Evolutionary conservation across 2,888 invertebrate species (phyloP), one percentile per base, ranked within the genome.

Genomic region (Drepanosiphum platanoidis): DNA sequence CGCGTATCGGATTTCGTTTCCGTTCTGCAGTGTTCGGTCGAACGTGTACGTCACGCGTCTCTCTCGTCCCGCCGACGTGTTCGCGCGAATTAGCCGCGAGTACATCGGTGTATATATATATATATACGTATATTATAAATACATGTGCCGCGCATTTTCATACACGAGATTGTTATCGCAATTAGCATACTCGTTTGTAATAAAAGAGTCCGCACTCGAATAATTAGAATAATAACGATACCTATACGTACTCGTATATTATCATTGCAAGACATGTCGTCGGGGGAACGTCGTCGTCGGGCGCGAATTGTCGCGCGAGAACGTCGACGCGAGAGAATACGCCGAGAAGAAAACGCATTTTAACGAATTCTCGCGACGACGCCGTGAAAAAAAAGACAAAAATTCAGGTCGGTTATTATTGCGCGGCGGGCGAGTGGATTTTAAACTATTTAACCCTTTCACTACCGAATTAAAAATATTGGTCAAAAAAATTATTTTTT

Each of bases 131-230:
- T n/a, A 5, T 18, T 18, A 5, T 18, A 34, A 7, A 52, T 52
- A 36, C 18, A 9, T n/a, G n/a, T 61, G 13, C 68, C 22, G 34
- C 32, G 32, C 61, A n/a, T 81, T 52, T 7, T 58, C 71, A 64
- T 61, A 61, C n/a, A n/a, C 36, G 32, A 82, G 81, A 82, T 82
- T n/a, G 61, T 61, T 82, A 82, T 83, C 66, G 52, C 46, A 75
- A 83, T 83, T 83, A 75, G 66, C 83, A 83, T 83, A 83, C 74
- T 66, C 46, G 74, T 83, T 83, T 75, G 74, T 83, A 66, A 79
- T 34, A 46, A n/a, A 39, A 72, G n/a, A n/a, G 30, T 82, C 42
- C 42, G 72, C 72, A 52, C 46, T 83, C 34, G 72, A 64, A 82
- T 82, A 82, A 82, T 82, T 82, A 72, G 61, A 82, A 82, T 82